Evolutionary conservation across 2,113 vertebrate genomes (phyloP).

Genomic region (Crotalus tigris): DNA sequence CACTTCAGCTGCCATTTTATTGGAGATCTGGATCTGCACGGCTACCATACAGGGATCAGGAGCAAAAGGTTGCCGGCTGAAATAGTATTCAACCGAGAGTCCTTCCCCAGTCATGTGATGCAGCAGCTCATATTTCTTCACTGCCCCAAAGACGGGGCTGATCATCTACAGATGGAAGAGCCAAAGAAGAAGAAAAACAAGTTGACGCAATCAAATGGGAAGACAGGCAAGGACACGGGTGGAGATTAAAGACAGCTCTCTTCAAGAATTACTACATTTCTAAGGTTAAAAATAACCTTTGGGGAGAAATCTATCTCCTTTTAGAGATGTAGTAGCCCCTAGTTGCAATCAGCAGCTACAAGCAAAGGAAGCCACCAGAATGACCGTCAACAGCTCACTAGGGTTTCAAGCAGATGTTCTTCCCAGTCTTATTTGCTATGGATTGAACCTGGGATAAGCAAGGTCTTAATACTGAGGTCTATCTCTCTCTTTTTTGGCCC

Average conservation of each 20-base stretch:
- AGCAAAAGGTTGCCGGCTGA: conserved; percentile 87
- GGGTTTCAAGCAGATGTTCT: background rate
- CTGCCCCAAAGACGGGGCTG: conserved; percentile 61
- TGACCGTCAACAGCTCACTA: background rate
- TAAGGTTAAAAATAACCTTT: background rate
- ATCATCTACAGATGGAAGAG: conserved; percentile 68
- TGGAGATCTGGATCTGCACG: conserved; percentile 91
- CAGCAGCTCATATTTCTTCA: conserved; percentile 86
- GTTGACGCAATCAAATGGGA: too few species aligned
- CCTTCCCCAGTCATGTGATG: conserved; percentile 94
- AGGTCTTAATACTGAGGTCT: background rate
- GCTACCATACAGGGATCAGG: conserved; percentile 90
- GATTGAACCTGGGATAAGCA: background rate
- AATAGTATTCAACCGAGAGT: conserved; percentile 87
- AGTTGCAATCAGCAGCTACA: background rate
- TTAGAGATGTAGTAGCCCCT: background rate
- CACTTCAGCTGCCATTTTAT: conserved; percentile 81
- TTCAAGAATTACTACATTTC: background rate
- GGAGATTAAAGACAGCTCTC: background rate
- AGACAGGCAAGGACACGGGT: background rate
- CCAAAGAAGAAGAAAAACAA: background rate
- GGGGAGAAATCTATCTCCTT: background rate
- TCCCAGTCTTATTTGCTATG: background rate
- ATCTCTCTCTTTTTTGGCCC: background rate
- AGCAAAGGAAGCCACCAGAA: background rate